Percentiles rank a stretch among this genome's conserved stretches.
Evolutionary conservation across 1,140 invertebrate species (phyloP).

Genomic region (Rhagoletis pomonella): DNA sequence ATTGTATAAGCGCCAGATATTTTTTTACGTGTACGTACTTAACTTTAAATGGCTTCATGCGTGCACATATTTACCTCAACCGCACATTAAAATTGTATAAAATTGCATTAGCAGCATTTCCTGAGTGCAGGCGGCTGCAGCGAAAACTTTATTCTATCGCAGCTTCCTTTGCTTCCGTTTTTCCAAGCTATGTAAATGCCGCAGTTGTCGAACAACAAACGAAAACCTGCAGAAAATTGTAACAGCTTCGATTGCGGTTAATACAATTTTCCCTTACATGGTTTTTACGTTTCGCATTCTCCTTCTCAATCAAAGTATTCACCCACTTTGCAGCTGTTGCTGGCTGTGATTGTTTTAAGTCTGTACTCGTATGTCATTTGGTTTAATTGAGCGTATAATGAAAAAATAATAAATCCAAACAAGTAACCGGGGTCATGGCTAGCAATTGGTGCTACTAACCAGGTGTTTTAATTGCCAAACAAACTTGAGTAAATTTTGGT

Average conservation of each 20-base stretch:
- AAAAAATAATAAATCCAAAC: not conserved
- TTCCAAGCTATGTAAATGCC: not conserved
- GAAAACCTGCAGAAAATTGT: not conserved
- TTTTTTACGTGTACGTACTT: no score
- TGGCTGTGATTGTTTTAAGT: not conserved
- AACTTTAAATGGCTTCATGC: no score
- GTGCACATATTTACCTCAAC: no score
- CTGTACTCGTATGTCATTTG: not conserved
- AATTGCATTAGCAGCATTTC: not conserved
- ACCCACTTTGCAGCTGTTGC: not conserved
- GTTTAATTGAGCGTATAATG: conserved; percentile 20
- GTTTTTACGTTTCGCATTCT: not conserved
- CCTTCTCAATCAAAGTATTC: not conserved
- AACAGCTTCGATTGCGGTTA: not conserved
- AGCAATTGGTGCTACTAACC: no score
- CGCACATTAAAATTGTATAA: not conserved
- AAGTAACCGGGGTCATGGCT: no score
- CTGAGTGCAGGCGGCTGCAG: not conserved
- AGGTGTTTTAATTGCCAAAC: no score
- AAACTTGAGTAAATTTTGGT: no score
- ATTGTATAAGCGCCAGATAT: no score
- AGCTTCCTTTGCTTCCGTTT: not conserved
- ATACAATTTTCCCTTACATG: conserved; percentile 15
- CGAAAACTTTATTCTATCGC: not conserved
- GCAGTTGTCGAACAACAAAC: not conserved